phyloP scores from a whole-genome alignment of 2,888 invertebrate species.

The Nebria salina region DNA sequence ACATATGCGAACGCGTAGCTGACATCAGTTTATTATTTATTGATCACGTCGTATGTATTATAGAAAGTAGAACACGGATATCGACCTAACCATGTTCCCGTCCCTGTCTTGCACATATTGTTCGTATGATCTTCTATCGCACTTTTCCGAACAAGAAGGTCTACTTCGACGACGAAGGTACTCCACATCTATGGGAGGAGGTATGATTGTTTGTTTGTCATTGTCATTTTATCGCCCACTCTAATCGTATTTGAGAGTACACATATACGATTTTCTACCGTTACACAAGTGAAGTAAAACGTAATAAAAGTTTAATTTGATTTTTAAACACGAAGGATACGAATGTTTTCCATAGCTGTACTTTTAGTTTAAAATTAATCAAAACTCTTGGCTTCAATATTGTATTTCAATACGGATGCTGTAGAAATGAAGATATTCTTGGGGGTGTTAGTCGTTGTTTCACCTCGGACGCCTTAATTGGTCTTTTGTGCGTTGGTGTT shows the following conservation, averaged over 20 bases:
- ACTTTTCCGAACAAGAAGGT: neutral
- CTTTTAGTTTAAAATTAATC: neutral
- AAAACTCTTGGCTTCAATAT: neutral
- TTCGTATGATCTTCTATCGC: neutral
- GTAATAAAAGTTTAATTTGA: neutral
- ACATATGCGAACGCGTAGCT: slow-evolving; percentile 3
- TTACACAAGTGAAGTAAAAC: neutral
- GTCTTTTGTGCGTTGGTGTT: slow-evolving; percentile 6
- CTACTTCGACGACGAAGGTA: neutral
- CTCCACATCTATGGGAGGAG: neutral
- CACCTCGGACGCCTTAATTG: slow-evolving; percentile 16
- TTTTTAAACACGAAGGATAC: neutral
- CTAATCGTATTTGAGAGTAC: neutral
- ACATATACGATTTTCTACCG: neutral
- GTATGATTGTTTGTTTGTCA: neutral
- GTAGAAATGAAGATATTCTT: neutral
- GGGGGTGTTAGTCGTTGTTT: neutral
- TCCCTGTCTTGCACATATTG: slow-evolving; percentile 7
- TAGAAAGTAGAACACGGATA: slow-evolving; percentile 23
- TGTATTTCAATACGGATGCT: neutral
- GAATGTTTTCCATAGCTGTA: too few relatives aligned
- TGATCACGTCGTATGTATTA: slow-evolving; percentile 17
- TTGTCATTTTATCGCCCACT: neutral
- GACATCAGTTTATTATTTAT: slow-evolving; percentile 19
- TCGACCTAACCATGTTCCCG: slow-evolving; percentile 9